Evolutionary conservation across 2,113 vertebrate species (phyloP).

Genomic region (Otis tarda): DNA sequence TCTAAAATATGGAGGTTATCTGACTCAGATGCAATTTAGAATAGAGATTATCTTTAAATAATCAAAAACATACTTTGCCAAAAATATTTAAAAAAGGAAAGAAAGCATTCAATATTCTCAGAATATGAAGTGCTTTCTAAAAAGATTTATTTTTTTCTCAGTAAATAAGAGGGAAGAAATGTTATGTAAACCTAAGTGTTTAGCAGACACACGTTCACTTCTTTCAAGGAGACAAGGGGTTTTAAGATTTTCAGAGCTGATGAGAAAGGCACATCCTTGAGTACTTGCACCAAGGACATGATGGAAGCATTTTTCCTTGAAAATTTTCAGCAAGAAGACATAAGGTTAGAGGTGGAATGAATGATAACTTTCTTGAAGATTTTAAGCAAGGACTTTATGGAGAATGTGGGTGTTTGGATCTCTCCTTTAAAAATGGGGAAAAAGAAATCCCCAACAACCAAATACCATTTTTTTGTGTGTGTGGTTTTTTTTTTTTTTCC

Average conservation of each 20-base stretch:
- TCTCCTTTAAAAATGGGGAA: background rate
- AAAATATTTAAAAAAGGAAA: slow-evolving; percentile 48
- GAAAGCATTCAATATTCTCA: slow-evolving; percentile 47
- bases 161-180: slow-evolving; percentile 49
- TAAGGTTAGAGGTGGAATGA: slow-evolving; percentile 37
- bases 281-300: slow-evolving; percentile 18
- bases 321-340: slow-evolving; percentile 51
- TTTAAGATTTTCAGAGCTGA: slow-evolving; percentile 44
- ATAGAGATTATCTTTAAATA: slow-evolving; percentile 74
- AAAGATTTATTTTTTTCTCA: slow-evolving; percentile 38
- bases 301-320: slow-evolving; percentile 57
- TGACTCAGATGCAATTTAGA: slow-evolving; percentile 70
- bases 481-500: background rate
- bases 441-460: background rate
- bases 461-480: too few species aligned
- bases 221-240: slow-evolving; percentile 47
- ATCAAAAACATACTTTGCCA: slow-evolving; percentile 68
- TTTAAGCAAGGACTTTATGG: slow-evolving; percentile 42
- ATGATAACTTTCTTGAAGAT: slow-evolving; percentile 48
- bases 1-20: slow-evolving; percentile 67
- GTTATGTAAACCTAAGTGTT: slow-evolving; percentile 67
- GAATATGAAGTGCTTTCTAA: slow-evolving; percentile 67
- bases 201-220: slow-evolving; percentile 58
- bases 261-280: slow-evolving; percentile 48
- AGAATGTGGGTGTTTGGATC: background rate